Evolutionary conservation across 2,888 invertebrate species (phyloP).

Genomic region (Mesorhabditis spiculigera): DNA sequence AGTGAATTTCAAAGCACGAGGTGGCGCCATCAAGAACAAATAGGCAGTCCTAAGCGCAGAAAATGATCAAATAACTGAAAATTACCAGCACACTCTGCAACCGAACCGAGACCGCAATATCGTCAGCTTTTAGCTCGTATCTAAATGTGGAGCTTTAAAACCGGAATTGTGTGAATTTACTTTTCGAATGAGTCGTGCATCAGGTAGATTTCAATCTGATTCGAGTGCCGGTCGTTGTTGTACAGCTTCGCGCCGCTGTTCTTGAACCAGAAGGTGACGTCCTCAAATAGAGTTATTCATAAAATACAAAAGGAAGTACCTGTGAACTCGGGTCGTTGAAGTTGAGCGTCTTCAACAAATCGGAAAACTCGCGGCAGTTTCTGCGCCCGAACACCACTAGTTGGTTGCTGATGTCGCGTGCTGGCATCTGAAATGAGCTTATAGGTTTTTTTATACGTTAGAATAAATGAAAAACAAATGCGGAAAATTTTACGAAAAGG

Average conservation of each 20-base stretch:
- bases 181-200: not conserved
- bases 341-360: no score
- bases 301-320: not conserved
- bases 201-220: not conserved
- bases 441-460: no score
- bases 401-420: no score
- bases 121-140: not conserved
- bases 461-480: no score
- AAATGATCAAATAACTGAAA: not conserved
- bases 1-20: not conserved
- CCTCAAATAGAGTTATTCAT: not conserved
- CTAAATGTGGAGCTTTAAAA: not conserved
- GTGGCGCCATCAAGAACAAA: not conserved
- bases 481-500: no score
- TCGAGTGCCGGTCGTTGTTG: conserved; percentile 3
- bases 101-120: not conserved
- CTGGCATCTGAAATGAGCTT: no score
- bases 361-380: no score
- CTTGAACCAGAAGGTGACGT: conserved; percentile 4
- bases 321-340: no score
- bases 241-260: not conserved
- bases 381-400: no score
- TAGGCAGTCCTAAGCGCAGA: not conserved
- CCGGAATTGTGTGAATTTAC: not conserved
- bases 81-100: not conserved